These are phyloP conservation scores for Helicorthomorpha holstii DNA, from an alignment of 1,140 invertebrate species.

Conservation along the genomic window DNA sequence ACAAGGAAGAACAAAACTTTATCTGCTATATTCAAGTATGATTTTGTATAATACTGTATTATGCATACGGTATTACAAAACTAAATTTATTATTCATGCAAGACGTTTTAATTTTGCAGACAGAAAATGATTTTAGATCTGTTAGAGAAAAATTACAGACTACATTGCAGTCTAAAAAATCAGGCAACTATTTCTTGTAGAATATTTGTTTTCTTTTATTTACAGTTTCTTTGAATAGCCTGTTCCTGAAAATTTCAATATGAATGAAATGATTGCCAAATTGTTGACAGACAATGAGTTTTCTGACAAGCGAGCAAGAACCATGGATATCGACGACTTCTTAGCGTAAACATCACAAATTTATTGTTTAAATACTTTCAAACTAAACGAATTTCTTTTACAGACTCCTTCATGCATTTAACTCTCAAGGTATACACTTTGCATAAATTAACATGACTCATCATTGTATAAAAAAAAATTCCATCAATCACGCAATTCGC, in stretches of 20 bases:
- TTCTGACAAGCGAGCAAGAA: slow-evolving; percentile 65
- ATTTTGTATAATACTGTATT: not conserved
- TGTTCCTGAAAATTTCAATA: slow-evolving; percentile 60
- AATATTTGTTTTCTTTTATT: not conserved
- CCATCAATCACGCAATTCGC: too few relatives aligned
- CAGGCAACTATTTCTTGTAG: slow-evolving; percentile 37
- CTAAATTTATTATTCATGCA: not conserved
- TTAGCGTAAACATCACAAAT: slow-evolving; percentile 38
- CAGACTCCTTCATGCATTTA: slow-evolving; percentile 68
- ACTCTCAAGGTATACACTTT: slow-evolving; percentile 80
- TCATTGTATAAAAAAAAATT: too few relatives aligned
- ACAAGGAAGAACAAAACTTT: slow-evolving; percentile 90
- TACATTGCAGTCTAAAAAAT: slow-evolving; percentile 72
- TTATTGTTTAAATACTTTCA: slow-evolving; percentile 6
- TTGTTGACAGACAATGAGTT: slow-evolving; percentile 47
- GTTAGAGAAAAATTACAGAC: slow-evolving; percentile 81
- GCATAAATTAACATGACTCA: slow-evolving; percentile 29
- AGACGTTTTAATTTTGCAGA: slow-evolving; percentile 13
- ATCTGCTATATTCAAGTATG: slow-evolving; percentile 53
- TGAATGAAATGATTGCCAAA: slow-evolving; percentile 63
- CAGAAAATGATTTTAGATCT: slow-evolving; percentile 61
- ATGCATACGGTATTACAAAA: too few relatives aligned
- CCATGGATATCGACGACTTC: slow-evolving; percentile 95
- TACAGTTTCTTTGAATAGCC: slow-evolving; percentile 34
- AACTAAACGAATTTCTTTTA: slow-evolving; percentile 26